Base-by-base conservation (phyloP, 2,797 vertebrate species). In the Melanotaenia pygmaea region DNA sequence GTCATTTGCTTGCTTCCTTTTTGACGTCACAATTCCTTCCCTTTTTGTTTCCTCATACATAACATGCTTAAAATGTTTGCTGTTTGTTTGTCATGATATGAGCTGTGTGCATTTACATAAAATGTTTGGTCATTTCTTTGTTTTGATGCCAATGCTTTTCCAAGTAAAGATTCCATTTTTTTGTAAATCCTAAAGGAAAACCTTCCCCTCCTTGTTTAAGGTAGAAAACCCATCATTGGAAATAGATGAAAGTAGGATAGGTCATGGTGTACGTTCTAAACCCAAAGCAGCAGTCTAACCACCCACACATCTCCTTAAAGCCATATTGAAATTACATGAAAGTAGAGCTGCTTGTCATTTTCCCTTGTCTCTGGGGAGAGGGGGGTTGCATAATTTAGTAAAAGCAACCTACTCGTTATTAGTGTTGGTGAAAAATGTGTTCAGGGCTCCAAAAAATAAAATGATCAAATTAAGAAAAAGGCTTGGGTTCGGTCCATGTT, bases 291-390 rank as follows among this genome's bases (percentile, higher is more conserved):
- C 88, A 91, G 81, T 80, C 86, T 89, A 74, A 75, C 89, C 91
- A 85, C 92, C 93, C 94, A 93, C 92, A 90, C 91, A 90, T 89
- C 87, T 78, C 88, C 81, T 89, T 84, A 86, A 91, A 92, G 90
- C 90, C 86, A 89, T 92, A 90, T 90, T 94, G 91, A 91, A 92
- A 92, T 88, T 75, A 75, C 85, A 76, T 91, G 83, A 86, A 91
- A 86, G 89, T 90, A 85, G 84, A 90, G 77, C 83, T 86, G 90
- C 85, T 82, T 85, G 84, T 88, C 87, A 85, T 89, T 89, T 89
- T 77, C 63, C 57, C 78, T 81, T 66, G 78, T 89, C 74, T 89
- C 82, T 72, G 59, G 59, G 54, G 66, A 73, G 75, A 74, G 63
- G 79, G 79, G 67, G 73, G 79, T 79, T 86, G 81, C 83, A 82